Base-by-base conservation (phyloP, 2,797 vertebrate genomes). In the Chlorospingus flavigularis region DNA sequence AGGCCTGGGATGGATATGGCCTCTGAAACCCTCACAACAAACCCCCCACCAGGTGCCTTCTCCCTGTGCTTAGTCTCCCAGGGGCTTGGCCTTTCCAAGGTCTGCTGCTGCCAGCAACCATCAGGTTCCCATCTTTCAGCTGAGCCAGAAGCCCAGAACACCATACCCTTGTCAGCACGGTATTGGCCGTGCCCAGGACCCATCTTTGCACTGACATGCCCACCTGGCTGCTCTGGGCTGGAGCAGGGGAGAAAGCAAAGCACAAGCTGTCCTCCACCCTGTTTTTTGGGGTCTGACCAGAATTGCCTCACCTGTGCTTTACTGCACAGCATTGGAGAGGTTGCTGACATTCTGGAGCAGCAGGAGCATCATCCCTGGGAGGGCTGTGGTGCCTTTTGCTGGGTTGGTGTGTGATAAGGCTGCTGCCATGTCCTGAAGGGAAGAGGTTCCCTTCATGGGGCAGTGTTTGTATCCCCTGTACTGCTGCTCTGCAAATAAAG, bases 401-500 rank as follows among this genome's bases (percentile, higher is more conserved):
- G 11, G 47, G 13, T n/a, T 83, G 61, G 8, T 70, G 50, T 78
- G 75, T 62, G 74, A 60, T 86, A 57, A 8, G 2, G 4, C 66
- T 95, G 78, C 88, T 90, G 84, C 70, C 4, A 0, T 39, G 23
- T 33, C 65, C 37, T 42, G 23, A 67, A 66, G 33, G 70, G 65
- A 31, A 9, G 26, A 61, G 26, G 24, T 58, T 88, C 54, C 28
- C 24, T 58, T 67, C 54, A 30, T n/a, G 40, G 45, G 45, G 33
- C 4, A 2, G 9, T 28, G 20, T 92, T 72, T 76, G 26, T 72
- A 39, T 47, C 42, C 66, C 40, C 37, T 88, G 43, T 89, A 78
- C 48, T 94, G 93, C 96, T 96, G 96, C 96, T 97, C 80, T 96
- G 92, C 96, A 96, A 97, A 96, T 97, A 97, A 97, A 96, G 67